Evolutionary conservation across 2,888 invertebrate genomes (phyloP), one percentile per base, ranked within the genome.

Genomic region (Horisme vitalbata): DNA sequence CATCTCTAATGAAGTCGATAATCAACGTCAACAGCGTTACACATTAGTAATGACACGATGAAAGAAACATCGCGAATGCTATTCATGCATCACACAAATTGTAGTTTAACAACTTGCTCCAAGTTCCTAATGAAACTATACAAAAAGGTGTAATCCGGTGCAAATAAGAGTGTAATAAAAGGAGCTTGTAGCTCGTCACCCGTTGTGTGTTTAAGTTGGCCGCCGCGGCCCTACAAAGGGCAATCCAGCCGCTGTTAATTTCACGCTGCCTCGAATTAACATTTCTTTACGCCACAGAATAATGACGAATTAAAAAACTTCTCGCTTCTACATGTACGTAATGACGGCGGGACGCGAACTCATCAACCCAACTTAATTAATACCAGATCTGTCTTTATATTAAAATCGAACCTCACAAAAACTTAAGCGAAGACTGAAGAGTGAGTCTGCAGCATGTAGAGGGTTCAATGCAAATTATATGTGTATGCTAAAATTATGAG

Each of bases 251-350:
- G 83, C 86, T 88, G 84, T 90, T 90, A 90, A 90, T 90, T 90
- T 90, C 90, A 90, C 90, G 90, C 87, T 76, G 86, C 80, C 83
- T 90, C 88, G 83, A 90, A 90, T 90, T 90, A 90, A 90, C 90
- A 90, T 90, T 90, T 90, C 90, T 90, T 89, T 89, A 88, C 89
- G 89, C 89, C 87, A 87, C 83, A 83, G 80, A 86, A 87, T 89
- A 89, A 89, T 88, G 84, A 89, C 83, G 83, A 89, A 89, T 89
- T 88, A 88, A 88, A 88, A 81, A 89, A 87, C 77, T 72, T 80
- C 87, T 84, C 81, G 81, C 76, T 76, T 80, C 80, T 81, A 85
- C 84, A 87, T 85, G 83, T 73, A 75, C 74, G 77, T 88, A 88
- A 88, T 87, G 88, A 86, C 76, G 79, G 74, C 77, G 66, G 71